Evolutionary conservation across 2,113 vertebrate genomes (phyloP).

Genomic region (Ursus arctos): DNA sequence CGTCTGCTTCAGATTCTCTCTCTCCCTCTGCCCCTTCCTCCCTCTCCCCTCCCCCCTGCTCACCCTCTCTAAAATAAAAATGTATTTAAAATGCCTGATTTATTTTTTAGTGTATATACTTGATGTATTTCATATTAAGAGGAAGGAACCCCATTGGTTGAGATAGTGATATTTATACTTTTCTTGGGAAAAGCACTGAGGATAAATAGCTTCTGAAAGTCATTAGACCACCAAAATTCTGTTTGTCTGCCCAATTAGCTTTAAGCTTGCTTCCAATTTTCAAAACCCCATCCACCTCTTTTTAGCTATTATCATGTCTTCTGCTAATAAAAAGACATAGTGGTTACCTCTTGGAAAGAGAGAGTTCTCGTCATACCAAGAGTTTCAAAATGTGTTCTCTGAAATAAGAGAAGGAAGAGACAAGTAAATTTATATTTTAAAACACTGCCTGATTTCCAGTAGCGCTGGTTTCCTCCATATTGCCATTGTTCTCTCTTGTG

Average conservation of each 20-base stretch:
- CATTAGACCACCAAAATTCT: conserved; percentile 13
- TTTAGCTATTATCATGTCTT: neutral
- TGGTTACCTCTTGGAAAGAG: neutral
- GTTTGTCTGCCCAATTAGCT: neutral
- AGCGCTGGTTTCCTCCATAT: neutral
- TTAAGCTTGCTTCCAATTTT: conserved; percentile 9
- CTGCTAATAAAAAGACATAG: neutral
- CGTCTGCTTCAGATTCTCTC: neutral
- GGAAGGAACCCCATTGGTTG: neutral
- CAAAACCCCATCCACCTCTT: neutral
- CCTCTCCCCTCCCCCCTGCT: neutral
- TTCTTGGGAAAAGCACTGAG: neutral
- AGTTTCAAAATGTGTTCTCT: conserved; percentile 29
- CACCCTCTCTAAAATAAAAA: neutral
- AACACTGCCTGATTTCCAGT: neutral
- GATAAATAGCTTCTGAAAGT: conserved; percentile 13
- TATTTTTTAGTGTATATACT: neutral
- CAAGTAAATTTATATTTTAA: conserved; percentile 6
- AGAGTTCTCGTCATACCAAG: neutral
- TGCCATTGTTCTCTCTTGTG: conserved; percentile 2
- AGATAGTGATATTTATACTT: neutral
- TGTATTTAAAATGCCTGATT: neutral
- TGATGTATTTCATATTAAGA: neutral
- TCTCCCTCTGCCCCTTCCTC: neutral
- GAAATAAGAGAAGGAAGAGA: conserved; percentile 24